phyloP scores from a whole-genome alignment of 2,113 vertebrate genomes.

The Anser cygnoides region DNA sequence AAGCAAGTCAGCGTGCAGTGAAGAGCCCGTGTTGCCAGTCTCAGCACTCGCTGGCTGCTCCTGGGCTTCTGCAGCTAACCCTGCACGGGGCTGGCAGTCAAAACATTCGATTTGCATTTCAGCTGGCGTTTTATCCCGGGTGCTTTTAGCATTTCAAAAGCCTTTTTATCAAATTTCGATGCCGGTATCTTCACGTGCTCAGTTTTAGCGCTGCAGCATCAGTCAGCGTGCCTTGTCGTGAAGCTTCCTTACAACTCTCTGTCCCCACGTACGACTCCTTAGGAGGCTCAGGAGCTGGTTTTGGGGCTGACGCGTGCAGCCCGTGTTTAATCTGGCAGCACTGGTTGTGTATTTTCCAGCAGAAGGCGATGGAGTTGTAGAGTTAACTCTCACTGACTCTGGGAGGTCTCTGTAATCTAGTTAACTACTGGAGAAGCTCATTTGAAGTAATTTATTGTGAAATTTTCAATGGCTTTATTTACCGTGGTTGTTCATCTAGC shows the following conservation, averaged over 20 bases:
- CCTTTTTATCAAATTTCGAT: neutral
- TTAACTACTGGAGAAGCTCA: neutral
- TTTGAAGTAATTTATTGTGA: constrained; percentile 7
- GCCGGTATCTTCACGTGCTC: neutral
- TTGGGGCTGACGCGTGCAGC: constrained; percentile 6
- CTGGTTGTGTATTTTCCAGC: neutral
- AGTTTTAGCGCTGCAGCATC: neutral
- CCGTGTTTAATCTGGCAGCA: constrained; percentile 24
- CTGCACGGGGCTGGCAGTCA: neutral
- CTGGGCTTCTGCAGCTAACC: neutral
- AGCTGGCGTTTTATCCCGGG: neutral
- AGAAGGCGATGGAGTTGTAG: neutral
- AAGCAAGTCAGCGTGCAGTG: neutral
- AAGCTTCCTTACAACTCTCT: neutral
- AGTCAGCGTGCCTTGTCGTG: neutral
- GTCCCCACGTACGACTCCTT: neutral
- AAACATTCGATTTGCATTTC: neutral
- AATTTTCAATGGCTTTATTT: constrained; percentile 11
- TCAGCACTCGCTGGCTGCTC: neutral
- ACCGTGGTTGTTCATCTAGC: neutral
- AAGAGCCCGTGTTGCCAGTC: neutral
- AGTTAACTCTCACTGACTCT: neutral
- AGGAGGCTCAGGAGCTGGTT: neutral
- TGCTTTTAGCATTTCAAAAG: neutral
- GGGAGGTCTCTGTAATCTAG: neutral